phyloP scores from a whole-genome alignment of 2,113 vertebrate species.

The Protobothrops mucrosquamatus region DNA sequence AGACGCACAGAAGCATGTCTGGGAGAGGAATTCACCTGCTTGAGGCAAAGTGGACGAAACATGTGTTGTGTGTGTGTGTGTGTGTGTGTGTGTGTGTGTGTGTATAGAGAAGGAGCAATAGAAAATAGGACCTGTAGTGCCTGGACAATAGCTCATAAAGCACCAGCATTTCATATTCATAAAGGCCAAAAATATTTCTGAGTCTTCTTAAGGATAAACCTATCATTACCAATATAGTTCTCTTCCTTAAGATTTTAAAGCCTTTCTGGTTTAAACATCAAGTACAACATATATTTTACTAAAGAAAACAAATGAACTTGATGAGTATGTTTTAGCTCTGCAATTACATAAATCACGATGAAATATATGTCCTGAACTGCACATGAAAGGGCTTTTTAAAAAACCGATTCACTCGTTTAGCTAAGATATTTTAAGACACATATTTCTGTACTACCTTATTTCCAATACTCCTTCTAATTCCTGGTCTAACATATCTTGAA shows the following conservation, averaged over 20 bases:
- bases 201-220: too few species aligned
- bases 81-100: too few species aligned
- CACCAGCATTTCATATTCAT: background rate
- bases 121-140: background rate
- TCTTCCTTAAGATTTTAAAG: background rate
- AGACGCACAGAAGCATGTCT: background rate
- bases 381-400: background rate
- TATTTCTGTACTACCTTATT: background rate
- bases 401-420: background rate
- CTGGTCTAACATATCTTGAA: background rate
- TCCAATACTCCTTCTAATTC: background rate
- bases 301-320: background rate
- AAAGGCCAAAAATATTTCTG: background rate
- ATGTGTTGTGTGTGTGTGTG: too few species aligned
- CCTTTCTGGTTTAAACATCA: background rate
- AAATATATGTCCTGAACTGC: background rate
- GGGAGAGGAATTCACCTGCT: background rate
- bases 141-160: background rate
- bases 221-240: background rate
- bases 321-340: background rate
- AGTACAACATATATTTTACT: background rate
- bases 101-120: background rate
- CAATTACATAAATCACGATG: background rate
- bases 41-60: background rate
- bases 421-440: background rate